phyloP scores from a whole-genome alignment of 2,113 vertebrate species.

The Cebidichthys violaceus region DNA sequence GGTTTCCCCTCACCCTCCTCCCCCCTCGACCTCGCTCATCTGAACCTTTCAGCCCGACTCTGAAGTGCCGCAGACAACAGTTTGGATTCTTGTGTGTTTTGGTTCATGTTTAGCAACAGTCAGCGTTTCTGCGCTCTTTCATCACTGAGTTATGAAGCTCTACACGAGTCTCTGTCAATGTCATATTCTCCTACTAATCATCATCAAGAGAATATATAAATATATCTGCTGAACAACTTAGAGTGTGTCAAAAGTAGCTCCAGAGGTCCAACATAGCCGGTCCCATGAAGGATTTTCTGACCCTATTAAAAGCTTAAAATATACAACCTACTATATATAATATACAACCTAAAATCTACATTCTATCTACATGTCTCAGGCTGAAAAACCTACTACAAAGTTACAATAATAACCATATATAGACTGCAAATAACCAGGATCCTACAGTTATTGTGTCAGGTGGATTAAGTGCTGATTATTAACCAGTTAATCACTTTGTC shows the following conservation, averaged over 20 bases:
- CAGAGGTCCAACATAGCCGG: not conserved
- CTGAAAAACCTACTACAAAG: not conserved
- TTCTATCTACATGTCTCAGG: not conserved
- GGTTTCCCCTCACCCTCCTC: not conserved
- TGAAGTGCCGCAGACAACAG: slow-evolving; percentile 15
- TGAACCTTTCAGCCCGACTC: slow-evolving; percentile 1
- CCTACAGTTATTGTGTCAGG: not conserved
- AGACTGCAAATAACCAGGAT: not conserved
- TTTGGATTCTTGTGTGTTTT: slow-evolving; percentile 4
- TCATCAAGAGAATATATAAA: not conserved
- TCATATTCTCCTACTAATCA: not conserved
- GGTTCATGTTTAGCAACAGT: slow-evolving; percentile 14
- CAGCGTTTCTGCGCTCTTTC: not conserved
- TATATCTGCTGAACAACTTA: not conserved
- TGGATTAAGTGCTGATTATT: not conserved
- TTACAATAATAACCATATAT: not conserved
- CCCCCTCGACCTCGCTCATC: slow-evolving; percentile 19
- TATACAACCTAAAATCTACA: not conserved
- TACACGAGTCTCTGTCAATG: slow-evolving; percentile 1
- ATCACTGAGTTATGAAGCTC: not conserved
- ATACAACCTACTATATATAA: not conserved
- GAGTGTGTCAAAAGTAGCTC: not conserved
- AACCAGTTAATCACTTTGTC: no score
- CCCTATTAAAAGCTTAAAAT: not conserved
- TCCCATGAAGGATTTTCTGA: not conserved